Evolutionary conservation across 1,140 invertebrate genomes (phyloP).

Genomic region (Habropoda laboriosa): DNA sequence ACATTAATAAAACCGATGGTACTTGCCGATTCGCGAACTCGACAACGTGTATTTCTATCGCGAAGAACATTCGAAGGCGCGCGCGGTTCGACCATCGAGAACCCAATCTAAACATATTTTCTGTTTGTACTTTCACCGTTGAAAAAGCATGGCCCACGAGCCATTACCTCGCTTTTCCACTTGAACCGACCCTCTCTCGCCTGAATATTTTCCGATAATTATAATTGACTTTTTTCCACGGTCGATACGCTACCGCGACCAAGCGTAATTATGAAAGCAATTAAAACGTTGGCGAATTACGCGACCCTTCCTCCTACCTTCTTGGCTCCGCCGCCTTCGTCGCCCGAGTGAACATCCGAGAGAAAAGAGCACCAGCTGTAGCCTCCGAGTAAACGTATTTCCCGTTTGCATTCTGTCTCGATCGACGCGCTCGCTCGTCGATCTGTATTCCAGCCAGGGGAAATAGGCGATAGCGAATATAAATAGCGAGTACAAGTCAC

Average conservation of each 20-base stretch:
- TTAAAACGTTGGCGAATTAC: conserved; percentile 11
- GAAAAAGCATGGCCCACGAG: neutral
- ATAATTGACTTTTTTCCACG: conserved; percentile 35
- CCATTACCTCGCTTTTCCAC: conserved; percentile 1
- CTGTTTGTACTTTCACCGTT: conserved; percentile 73
- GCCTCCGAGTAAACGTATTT: conserved; percentile 46
- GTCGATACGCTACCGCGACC: neutral
- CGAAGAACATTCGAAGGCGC: neutral
- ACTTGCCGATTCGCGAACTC: neutral
- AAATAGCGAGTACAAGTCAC: conserved; percentile 18
- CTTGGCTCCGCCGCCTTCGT: neutral
- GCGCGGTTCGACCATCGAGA: no score
- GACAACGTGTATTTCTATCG: neutral
- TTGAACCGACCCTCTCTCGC: conserved; percentile 15
- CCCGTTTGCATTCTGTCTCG: conserved; percentile 37
- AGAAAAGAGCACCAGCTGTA: neutral
- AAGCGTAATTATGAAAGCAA: conserved; percentile 20
- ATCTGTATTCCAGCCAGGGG: conserved; percentile 37
- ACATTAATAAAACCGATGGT: neutral
- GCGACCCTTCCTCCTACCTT: neutral
- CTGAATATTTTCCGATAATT: conserved; percentile 35
- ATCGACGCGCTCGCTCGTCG: conserved; percentile 34
- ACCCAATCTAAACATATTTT: conserved; percentile 73
- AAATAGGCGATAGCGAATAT: conserved; percentile 35
- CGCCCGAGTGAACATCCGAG: no score